Conservation (phyloP, 2,888 invertebrate genomes). For the Lepidochrysops patricia region DNA sequence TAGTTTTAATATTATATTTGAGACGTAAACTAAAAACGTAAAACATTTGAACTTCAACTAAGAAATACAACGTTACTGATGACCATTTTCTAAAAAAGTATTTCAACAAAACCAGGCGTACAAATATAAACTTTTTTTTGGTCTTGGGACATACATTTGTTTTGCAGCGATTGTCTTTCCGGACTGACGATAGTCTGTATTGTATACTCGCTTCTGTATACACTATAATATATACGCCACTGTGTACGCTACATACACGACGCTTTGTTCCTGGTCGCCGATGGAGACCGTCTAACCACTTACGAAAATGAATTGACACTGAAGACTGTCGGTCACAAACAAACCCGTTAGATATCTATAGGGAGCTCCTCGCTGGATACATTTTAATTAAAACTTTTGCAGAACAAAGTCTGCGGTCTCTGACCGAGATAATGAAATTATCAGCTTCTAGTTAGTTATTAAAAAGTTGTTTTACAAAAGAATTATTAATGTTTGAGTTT, state of each 20-base stretch:
- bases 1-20: not conserved
- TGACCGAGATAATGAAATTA: conserved; percentile 32
- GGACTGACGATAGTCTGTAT: conserved; percentile 33
- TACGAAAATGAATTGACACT: conserved; percentile 65
- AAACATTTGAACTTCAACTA: not conserved
- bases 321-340: conserved; percentile 50
- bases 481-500: not conserved
- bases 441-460: not conserved
- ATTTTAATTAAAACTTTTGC: conserved; percentile 68
- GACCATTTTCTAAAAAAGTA: not conserved
- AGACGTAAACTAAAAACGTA: not conserved
- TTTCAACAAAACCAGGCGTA: not conserved
- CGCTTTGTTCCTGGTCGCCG: conserved; percentile 51
- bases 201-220: not conserved
- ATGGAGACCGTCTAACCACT: conserved; percentile 50
- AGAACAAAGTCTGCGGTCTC: conserved; percentile 44
- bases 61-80: not conserved
- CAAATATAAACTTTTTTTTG: not conserved
- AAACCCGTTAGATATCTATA: conserved; percentile 50
- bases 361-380: conserved; percentile 46
- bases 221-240: not conserved
- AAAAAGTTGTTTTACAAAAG: not conserved
- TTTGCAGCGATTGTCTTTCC: conserved; percentile 41
- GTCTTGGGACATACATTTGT: not conserved
- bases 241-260: conserved; percentile 21